phyloP scores from a whole-genome alignment of 2,113 vertebrate species.

The Gallinago media region DNA sequence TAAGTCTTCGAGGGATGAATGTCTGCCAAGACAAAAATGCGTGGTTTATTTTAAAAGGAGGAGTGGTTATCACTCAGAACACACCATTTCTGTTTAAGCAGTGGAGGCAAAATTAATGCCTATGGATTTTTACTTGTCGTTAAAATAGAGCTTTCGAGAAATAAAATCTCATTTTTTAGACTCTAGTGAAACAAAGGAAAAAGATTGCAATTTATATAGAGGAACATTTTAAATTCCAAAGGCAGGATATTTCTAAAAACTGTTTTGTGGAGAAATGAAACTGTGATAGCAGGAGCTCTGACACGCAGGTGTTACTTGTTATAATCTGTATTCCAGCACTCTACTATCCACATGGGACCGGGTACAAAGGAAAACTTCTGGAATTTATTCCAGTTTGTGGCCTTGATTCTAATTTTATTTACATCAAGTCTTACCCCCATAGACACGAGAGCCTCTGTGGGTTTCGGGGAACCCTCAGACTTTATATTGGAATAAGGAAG shows the following conservation, averaged over 20 bases:
- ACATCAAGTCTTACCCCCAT: neutral
- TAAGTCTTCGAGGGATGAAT: conserved; percentile 56
- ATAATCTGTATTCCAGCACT: neutral
- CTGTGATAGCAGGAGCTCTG: neutral
- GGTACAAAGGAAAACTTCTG: neutral
- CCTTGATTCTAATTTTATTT: neutral
- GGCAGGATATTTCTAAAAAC: neutral
- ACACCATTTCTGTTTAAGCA: conserved; percentile 4
- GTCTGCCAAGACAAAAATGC: conserved; percentile 43
- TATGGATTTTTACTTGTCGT: conserved; percentile 11
- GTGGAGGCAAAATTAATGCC: conserved; percentile 41
- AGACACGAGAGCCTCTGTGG: neutral
- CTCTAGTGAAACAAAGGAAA: neutral
- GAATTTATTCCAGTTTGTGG: neutral
- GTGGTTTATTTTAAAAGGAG: conserved; percentile 62
- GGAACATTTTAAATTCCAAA: neutral
- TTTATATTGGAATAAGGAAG: neutral
- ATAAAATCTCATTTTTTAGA: conserved; percentile 3
- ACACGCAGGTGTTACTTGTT: neutral
- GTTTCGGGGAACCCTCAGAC: neutral
- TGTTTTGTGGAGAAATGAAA: neutral
- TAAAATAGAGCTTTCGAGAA: conserved; percentile 25
- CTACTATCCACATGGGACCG: neutral
- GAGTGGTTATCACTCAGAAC: conserved; percentile 50
- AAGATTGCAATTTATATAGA: neutral